Base-by-base conservation (phyloP, 2,797 vertebrate genomes). In the Glyptemys insculpta region DNA sequence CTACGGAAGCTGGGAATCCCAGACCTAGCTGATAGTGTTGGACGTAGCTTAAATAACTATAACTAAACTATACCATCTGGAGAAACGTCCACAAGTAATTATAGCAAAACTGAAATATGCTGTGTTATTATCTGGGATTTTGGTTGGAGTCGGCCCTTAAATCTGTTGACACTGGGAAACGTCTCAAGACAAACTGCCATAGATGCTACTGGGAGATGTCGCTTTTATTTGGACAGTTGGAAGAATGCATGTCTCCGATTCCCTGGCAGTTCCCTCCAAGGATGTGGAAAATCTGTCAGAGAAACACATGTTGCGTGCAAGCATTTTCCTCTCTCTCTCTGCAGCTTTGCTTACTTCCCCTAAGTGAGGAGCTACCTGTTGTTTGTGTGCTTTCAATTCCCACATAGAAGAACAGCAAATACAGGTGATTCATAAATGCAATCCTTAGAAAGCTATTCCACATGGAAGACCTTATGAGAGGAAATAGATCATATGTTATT, bases 391-490 rank as follows among this genome's bases (percentile, higher is more conserved):
- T 93, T 91, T 89, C 81, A 95, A 76, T 91, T 85, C 93, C 86
- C 5, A 2, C 94, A 91, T 56, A 91, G 92, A n/a, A 88, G 87
- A 93, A 78, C 85, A 89, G 91, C 83, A 94, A 95, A 94, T 92
- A 84, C 18, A 57, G 86, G 82, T 95, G 96, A 97, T 96, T 95
- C 95, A 90, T 95, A 95, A 94, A 94, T 86, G 94, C 57, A 84
- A 84, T 80, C 93, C 86, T 92, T 80, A 15, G 37, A 37, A 52
- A n/a, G 49, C 62, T 85, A 87, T 95, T 96, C 96, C 87, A 59
- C 0, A 0, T 89, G 88, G 86, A 97, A 92, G 85, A 90, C 88
- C 86, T 96, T 94, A 86, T 97, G 96, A 97, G 65, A 87, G 93
- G 81, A 97, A 96, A 94, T 8, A 95, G 92, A 92, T 96, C 5